Evolutionary conservation across 2,888 invertebrate genomes (phyloP).

Genomic region (Sisyra nigra): DNA sequence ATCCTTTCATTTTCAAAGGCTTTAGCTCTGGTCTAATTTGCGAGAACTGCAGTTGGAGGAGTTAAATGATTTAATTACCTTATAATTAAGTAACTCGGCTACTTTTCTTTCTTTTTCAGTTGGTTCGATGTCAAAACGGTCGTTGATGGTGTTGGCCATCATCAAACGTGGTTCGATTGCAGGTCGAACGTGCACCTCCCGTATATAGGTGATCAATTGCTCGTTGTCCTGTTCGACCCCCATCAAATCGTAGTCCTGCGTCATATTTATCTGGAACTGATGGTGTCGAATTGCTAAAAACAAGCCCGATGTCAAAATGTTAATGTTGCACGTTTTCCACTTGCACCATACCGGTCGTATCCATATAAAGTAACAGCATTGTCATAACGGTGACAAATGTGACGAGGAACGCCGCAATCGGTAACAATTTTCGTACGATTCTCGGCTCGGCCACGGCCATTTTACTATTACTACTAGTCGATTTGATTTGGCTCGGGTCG

Average conservation of each 20-base stretch:
- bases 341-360: slow-evolving; percentile 67
- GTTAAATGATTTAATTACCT: slow-evolving; percentile 18
- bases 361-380: slow-evolving; percentile 62
- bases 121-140: slow-evolving; percentile 22
- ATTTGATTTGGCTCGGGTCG: too few relatives aligned
- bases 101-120: slow-evolving; percentile 32
- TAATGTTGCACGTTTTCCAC: too few relatives aligned
- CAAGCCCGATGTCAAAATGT: too few relatives aligned
- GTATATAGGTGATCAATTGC: slow-evolving; percentile 55
- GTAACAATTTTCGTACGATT: slow-evolving; percentile 33
- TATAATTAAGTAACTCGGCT: slow-evolving; percentile 26
- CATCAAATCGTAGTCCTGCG: slow-evolving; percentile 57
- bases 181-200: slow-evolving; percentile 47
- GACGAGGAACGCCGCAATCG: slow-evolving; percentile 54
- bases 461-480: neutral
- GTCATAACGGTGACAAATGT: slow-evolving; percentile 71
- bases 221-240: slow-evolving; percentile 61
- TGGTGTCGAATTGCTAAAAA: slow-evolving; percentile 48
- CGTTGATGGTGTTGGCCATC: slow-evolving; percentile 23
- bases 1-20: too few relatives aligned
- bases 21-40: too few relatives aligned
- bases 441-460: slow-evolving; percentile 6
- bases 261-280: slow-evolving; percentile 67
- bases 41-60: too few relatives aligned
- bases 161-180: slow-evolving; percentile 21